Conservation (phyloP, 2,797 vertebrate species). For the Smutsia temminckii region DNA sequence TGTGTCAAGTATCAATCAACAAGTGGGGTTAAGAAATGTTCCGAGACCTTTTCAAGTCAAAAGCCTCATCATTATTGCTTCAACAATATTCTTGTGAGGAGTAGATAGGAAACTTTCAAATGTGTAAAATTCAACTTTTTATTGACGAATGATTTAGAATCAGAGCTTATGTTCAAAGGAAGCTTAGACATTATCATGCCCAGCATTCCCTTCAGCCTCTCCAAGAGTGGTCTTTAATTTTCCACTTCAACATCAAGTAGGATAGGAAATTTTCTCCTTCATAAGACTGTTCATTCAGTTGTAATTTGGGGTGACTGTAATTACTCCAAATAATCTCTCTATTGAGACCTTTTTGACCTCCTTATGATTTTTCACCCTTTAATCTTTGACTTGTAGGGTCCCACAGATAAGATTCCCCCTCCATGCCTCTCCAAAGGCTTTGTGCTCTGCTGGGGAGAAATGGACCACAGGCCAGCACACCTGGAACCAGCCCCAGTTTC, state of each 20-base stretch:
- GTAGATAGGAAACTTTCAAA: not conserved
- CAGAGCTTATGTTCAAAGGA: not conserved
- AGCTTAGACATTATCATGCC: not conserved
- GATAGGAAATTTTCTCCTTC: not conserved
- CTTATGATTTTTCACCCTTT: not conserved
- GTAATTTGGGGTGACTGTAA: not conserved
- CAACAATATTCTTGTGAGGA: not conserved
- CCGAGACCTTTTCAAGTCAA: not conserved
- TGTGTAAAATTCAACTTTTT: not conserved
- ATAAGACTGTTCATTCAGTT: not conserved
- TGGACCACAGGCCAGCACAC: not conserved
- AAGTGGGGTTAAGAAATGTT: not conserved
- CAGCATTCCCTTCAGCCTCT: not conserved
- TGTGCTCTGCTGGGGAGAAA: not conserved
- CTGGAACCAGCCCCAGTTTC: not conserved
- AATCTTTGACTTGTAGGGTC: not conserved
- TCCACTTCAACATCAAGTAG: not conserved
- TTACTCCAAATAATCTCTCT: not conserved
- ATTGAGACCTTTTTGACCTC: not conserved
- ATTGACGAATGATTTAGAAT: constrained; percentile 1
- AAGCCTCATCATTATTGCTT: constrained; percentile 13
- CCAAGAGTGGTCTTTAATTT: not conserved
- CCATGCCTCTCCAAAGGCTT: not conserved
- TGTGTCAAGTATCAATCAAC: not conserved
- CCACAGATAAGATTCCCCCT: not conserved